A percentile compares a stretch with the other conserved stretches of the same genome.
phyloP scores from a whole-genome alignment of 2,888 invertebrate genomes.

The Oligia strigilis region DNA sequence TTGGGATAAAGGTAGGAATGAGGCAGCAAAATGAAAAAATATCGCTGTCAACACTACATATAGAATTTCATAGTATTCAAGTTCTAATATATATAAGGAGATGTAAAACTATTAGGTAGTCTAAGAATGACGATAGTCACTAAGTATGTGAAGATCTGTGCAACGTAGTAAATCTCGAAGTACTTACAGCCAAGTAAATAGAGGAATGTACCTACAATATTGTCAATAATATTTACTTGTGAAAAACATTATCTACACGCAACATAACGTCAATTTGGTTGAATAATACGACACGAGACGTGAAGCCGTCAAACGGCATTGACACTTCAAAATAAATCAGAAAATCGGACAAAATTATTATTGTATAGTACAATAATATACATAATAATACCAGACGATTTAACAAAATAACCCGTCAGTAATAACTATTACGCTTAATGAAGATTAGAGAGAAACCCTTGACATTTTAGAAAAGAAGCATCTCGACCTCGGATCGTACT shows the following conservation, averaged over 20 bases:
- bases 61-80: too few relatives aligned
- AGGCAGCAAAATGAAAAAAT: neutral
- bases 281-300: constrained; percentile 15
- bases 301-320: constrained; percentile 45
- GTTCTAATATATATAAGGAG: neutral
- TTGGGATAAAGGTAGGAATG: neutral
- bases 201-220: constrained; percentile 13
- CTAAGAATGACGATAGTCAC: neutral
- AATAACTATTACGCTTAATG: constrained; percentile 70
- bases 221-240: constrained; percentile 52
- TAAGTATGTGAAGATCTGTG: constrained; percentile 6
- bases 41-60: neutral
- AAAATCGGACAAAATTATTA: constrained; percentile 41
- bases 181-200: constrained; percentile 23
- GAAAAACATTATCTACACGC: constrained; percentile 54
- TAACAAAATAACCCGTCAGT: constrained; percentile 58
- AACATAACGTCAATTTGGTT: constrained; percentile 39
- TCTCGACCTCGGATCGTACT: constrained; percentile 78
- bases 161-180: constrained; percentile 3
- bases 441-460: constrained; percentile 80
- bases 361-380: constrained; percentile 22
- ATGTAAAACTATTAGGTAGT: neutral
- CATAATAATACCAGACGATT: constrained; percentile 49
- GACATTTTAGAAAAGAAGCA: constrained; percentile 84
- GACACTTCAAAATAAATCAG: constrained; percentile 49